A percentile compares a stretch with the other conserved stretches of the same genome.
Conservation (phyloP, 2,888 invertebrate genomes). For the Copidosoma aretas region DNA sequence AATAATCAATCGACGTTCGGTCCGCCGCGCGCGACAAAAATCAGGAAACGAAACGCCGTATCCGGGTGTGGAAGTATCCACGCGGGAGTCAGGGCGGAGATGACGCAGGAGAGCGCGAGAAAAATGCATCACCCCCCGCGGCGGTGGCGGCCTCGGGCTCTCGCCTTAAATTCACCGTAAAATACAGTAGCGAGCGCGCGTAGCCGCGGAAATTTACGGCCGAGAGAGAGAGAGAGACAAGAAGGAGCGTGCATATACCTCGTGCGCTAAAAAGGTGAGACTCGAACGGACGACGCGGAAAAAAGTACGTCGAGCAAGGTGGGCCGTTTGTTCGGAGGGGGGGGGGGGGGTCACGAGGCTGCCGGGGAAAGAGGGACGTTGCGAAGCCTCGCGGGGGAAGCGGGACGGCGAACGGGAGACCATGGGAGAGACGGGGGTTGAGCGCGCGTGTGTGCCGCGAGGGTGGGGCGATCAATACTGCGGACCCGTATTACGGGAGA, state of each 20-base stretch:
- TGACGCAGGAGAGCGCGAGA: neutral
- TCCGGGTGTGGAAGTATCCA: neutral
- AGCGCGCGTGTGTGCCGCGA: slow-evolving; percentile 39
- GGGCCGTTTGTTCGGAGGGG: slow-evolving; percentile 10
- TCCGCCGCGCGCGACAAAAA: too few relatives aligned
- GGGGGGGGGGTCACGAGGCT: too few relatives aligned
- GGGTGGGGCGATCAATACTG: slow-evolving; percentile 59
- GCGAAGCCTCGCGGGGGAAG: too few relatives aligned
- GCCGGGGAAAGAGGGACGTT: too few relatives aligned
- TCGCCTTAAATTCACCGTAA: too few relatives aligned
- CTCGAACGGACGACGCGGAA: neutral
- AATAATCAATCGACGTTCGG: too few relatives aligned
- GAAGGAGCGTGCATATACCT: neutral
- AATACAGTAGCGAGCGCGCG: neutral
- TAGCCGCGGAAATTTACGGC: slow-evolving; percentile 10
- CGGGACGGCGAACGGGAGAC: neutral
- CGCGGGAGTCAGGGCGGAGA: neutral
- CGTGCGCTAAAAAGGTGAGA: too few relatives aligned
- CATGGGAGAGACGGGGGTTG: neutral
- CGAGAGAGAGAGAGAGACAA: neutral
- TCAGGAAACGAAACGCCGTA: too few relatives aligned
- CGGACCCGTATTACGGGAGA: slow-evolving; percentile 7
- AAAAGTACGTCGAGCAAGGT: neutral
- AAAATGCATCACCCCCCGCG: neutral
- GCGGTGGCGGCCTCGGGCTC: too few relatives aligned